Percentiles rank a stretch among this genome's conserved stretches.
Evolutionary conservation across 2,888 invertebrate genomes (phyloP).

Genomic region (Calameuta filiformis): DNA sequence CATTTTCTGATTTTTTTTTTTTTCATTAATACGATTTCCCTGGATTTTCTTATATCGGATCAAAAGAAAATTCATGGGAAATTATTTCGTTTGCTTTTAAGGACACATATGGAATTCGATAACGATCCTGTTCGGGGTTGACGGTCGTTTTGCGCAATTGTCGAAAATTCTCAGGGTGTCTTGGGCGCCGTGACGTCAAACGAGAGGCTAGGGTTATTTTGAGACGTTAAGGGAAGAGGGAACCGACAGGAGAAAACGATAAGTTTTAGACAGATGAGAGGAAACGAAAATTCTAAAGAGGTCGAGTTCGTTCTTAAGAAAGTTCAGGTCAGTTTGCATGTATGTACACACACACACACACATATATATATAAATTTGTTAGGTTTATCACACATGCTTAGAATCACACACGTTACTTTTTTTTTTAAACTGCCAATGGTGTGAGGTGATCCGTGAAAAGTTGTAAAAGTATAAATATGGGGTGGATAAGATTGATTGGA

Average conservation of each 20-base stretch:
- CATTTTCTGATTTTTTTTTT: not conserved
- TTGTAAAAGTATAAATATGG: too few relatives aligned
- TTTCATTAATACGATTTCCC: not conserved
- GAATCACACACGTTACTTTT: not conserved
- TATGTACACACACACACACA: not conserved
- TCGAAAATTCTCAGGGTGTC: constrained; percentile 5
- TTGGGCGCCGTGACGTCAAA: constrained; percentile 47
- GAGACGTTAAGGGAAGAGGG: constrained; percentile 25
- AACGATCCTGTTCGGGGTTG: not conserved
- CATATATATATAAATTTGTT: too few relatives aligned
- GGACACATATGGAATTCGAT: not conserved
- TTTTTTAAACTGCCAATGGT: not conserved
- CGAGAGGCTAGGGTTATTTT: constrained; percentile 44
- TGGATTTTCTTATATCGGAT: not conserved
- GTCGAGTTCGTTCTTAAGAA: constrained; percentile 12
- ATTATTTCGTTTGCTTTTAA: not conserved
- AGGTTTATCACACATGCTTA: not conserved
- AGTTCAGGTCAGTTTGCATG: constrained; percentile 7
- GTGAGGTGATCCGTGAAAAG: not conserved
- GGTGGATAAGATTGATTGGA: not conserved
- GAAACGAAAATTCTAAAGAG: constrained; percentile 13
- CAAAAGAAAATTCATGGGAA: not conserved
- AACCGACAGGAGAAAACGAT: not conserved
- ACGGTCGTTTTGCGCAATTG: constrained; percentile 15
- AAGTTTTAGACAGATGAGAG: not conserved